These are phyloP conservation scores for Emys orbicularis DNA, from an alignment of 2,797 vertebrate genomes.

Conservation along the genomic window DNA sequence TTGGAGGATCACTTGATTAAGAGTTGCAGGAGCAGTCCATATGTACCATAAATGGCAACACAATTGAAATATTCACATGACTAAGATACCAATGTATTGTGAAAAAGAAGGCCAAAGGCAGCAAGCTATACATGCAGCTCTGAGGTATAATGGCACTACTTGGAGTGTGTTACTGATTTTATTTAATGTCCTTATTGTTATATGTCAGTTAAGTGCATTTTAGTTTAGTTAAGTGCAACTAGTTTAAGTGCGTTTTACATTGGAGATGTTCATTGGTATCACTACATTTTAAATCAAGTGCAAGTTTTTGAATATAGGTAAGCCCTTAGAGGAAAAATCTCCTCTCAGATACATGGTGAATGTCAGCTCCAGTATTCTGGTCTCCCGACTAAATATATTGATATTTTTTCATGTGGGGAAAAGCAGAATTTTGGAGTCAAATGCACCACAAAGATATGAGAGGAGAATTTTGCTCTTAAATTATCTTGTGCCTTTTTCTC, in stretches of 20 bases:
- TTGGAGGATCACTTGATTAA: background rate
- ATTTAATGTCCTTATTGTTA: background rate
- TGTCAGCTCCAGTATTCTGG: background rate
- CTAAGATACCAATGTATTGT: background rate
- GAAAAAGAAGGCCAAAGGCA: background rate
- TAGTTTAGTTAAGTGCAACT: background rate
- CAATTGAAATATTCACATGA: background rate
- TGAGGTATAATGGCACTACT: accelerated
- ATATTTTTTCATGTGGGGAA: background rate
- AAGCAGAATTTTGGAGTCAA: background rate
- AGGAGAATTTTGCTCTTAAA: background rate
- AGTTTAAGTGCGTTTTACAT: background rate
- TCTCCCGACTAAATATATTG: background rate
- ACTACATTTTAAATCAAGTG: background rate
- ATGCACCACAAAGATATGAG: background rate
- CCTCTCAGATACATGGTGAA: background rate
- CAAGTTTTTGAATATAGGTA: background rate
- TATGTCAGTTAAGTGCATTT: background rate
- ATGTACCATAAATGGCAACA: background rate
- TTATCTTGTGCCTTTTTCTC: background rate
- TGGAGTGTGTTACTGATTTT: background rate
- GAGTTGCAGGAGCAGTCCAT: accelerated
- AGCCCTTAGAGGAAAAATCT: background rate
- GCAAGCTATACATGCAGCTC: background rate
- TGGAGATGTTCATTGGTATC: background rate